A percentile compares a stretch with the other conserved stretches of the same genome.
Evolutionary conservation across 2,797 vertebrate species (phyloP).

Genomic region (Coendou prehensilis): DNA sequence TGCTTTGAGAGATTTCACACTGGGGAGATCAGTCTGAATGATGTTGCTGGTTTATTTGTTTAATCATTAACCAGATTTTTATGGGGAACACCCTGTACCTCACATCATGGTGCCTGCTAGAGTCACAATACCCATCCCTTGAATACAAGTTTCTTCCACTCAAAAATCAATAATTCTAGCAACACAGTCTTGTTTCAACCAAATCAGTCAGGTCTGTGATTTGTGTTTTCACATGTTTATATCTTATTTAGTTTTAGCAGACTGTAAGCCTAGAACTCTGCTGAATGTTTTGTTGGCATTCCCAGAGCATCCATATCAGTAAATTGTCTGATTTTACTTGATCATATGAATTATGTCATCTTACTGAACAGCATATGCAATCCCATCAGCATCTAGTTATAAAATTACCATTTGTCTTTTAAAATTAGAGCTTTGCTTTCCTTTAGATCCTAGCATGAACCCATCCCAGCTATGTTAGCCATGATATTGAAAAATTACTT

Average conservation of each 20-base stretch:
- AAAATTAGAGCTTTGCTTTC: slow-evolving; percentile 50
- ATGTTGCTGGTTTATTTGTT: not conserved
- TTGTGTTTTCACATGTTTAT: not conserved
- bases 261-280: not conserved
- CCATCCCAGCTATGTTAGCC: not conserved
- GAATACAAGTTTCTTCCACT: not conserved
- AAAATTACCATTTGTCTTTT: slow-evolving; percentile 59
- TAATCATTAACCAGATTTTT: not conserved
- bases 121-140: not conserved
- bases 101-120: not conserved
- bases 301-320: not conserved
- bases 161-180: not conserved
- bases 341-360: slow-evolving; percentile 17
- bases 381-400: slow-evolving; percentile 25
- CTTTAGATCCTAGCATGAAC: slow-evolving; percentile 27
- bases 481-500: not conserved
- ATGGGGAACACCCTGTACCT: not conserved
- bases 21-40: not conserved
- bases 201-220: not conserved
- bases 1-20: not conserved
- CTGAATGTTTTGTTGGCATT: not conserved
- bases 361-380: slow-evolving; percentile 20
- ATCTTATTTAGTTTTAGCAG: slow-evolving; percentile 21
- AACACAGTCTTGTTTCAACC: not conserved
- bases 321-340: slow-evolving; percentile 37